Evolutionary conservation across 2,888 invertebrate species (phyloP).

Genomic region (Gisinianus flammeolus): DNA sequence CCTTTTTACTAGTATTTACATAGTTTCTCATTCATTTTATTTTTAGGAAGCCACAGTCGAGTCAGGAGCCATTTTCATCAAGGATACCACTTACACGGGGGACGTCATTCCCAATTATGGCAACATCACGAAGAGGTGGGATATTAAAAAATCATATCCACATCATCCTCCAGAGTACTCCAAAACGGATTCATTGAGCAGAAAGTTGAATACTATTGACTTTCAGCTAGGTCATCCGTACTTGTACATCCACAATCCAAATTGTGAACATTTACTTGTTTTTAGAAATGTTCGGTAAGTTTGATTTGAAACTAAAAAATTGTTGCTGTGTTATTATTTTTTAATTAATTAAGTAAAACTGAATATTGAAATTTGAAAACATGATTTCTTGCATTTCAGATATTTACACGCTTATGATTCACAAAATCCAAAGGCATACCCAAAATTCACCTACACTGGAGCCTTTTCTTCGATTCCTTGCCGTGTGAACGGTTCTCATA

Average conservation of each 20-base stretch:
- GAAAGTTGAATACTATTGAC: conserved; percentile 64
- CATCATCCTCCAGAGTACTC: conserved; percentile 8
- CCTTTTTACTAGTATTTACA: neutral
- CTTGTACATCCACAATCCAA: conserved; percentile 84
- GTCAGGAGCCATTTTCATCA: conserved; percentile 16
- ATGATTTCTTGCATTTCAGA: conserved; percentile 1
- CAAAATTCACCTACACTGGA: conserved; percentile 21
- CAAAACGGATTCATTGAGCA: conserved; percentile 58
- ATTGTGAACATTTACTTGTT: conserved; percentile 86
- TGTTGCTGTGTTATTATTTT: conserved; percentile 2
- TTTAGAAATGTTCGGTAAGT: conserved; percentile 74
- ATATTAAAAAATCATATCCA: neutral
- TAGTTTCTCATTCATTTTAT: neutral
- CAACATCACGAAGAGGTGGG: conserved; percentile 20
- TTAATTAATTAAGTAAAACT: neutral
- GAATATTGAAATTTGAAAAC: no score
- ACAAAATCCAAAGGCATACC: neutral
- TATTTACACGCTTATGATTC: conserved; percentile 29
- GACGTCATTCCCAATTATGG: conserved; percentile 25
- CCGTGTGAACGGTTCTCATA: conserved; percentile 20
- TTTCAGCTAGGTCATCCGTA: conserved; percentile 72
- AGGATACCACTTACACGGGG: conserved; percentile 9
- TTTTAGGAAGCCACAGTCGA: conserved; percentile 25
- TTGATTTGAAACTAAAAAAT: neutral
- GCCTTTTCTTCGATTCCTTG: conserved; percentile 18